Base-by-base conservation (phyloP, 2,797 vertebrate genomes). In the Ataeniobius toweri region DNA sequence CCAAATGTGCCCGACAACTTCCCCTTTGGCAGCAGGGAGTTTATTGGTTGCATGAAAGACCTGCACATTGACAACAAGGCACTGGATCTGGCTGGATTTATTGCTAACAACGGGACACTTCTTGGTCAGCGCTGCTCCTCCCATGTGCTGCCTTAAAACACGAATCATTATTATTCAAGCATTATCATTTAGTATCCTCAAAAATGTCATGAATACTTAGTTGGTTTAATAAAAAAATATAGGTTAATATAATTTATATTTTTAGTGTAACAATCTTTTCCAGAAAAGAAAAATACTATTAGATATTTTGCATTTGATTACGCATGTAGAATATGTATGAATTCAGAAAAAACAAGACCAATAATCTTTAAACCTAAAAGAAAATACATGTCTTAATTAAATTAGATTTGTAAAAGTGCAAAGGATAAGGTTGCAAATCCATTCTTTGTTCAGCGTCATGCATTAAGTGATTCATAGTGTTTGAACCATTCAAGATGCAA, bases 1-100 rank as follows among this genome's bases (percentile, higher is more conserved):
- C 98, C 98, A 81, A 99, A 99, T 74, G 96, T 99, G 63, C 97
- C 98, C 0, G 98, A 98, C 91, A 99, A 98, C 94, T 99, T 99
- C 85, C 98, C 97, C 0, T 96, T 99, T 79, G 93, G 95, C 76
- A 95, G 96, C 85, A 95, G 97, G 72, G 97, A 99, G 91, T 99
- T 99, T 87, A 95, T 97, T 3, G 98, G 98, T 77, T 99, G 98
- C 81, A 98, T 99, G 97, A 96, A 96, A 90, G 97, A 99, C 85
- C 95, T 99, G 7, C 97, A 97, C 90, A 97, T 99, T 0, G 98
- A 99, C 87, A 98, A 92, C 93, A 97, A 96, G 69, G 96, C 92
- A 1, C 90, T 99, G 39, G 98, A 99, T 92, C 92, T 99, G 93
- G 98, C 97, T 2, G 96, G 96, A 83, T 99, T 97, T 81, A 98